phyloP scores from a whole-genome alignment of 2,797 vertebrate species.

The Sebastiscus tertius region DNA sequence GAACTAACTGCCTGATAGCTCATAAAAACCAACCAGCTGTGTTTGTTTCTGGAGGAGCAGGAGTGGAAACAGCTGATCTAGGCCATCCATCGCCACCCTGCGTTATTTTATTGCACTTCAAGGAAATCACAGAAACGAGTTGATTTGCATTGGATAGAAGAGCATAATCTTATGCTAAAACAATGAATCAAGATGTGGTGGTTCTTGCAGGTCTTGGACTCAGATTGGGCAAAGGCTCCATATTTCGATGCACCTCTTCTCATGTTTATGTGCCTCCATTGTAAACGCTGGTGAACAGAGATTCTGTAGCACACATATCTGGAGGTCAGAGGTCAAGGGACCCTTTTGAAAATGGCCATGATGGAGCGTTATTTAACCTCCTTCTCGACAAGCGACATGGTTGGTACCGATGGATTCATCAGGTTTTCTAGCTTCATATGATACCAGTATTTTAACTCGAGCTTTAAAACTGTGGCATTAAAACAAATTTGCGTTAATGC shows the following conservation, averaged over 20 bases:
- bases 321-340: no score
- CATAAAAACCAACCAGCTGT: not conserved
- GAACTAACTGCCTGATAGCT: not conserved
- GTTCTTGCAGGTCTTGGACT: constrained; percentile 48
- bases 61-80: constrained; percentile 11
- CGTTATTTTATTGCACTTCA: constrained; percentile 12
- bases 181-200: constrained; percentile 20
- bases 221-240: constrained; percentile 27
- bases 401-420: no score
- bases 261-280: constrained; percentile 57
- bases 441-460: no score
- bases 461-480: no score
- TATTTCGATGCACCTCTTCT: constrained; percentile 44
- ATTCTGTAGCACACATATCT: not conserved
- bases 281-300: constrained; percentile 49
- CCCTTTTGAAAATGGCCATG: no score
- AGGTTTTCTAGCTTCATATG: no score
- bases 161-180: not conserved
- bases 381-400: no score
- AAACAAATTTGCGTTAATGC: no score
- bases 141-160: constrained; percentile 40
- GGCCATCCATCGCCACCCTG: constrained; percentile 2
- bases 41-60: not conserved
- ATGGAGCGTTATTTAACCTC: no score
- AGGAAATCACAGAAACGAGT: constrained; percentile 16